phyloP scores from a whole-genome alignment of 2,797 vertebrate genomes.

The Gadopsis bispinosus region DNA sequence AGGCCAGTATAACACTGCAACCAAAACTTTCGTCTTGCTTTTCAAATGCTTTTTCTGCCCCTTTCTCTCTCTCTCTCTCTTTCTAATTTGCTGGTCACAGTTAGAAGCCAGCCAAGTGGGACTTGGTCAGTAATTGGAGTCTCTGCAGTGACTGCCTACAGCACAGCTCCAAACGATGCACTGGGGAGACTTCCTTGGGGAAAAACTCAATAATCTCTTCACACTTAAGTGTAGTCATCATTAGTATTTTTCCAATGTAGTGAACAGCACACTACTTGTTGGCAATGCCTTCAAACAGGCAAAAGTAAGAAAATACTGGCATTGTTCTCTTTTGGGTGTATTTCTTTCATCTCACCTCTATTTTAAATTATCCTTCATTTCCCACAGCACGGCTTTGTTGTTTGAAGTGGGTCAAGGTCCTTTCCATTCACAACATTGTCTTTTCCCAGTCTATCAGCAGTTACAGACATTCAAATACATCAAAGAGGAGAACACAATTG shows the following conservation, averaged over 20 bases:
- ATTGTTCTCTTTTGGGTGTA: conserved; percentile 50
- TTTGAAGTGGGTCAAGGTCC: conserved; percentile 76
- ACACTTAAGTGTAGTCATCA: conserved; percentile 80
- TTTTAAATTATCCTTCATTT: conserved; percentile 66
- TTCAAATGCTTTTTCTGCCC: conserved; percentile 57
- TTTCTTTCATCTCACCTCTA: conserved; percentile 63
- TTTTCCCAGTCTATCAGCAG: conserved; percentile 54
- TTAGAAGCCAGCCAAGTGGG: conserved; percentile 82
- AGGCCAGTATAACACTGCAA: conserved; percentile 51
- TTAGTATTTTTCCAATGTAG: conserved; percentile 78
- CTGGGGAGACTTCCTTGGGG: conserved; percentile 73
- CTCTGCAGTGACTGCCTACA: conserved; percentile 81
- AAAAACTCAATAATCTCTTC: conserved; percentile 83
- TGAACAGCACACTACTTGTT: conserved; percentile 73
- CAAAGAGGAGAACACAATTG: conserved; percentile 24
- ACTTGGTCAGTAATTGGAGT: conserved; percentile 85
- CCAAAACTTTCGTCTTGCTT: conserved; percentile 59
- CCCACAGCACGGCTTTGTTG: conserved; percentile 64
- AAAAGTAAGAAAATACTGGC: conserved; percentile 32
- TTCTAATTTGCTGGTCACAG: conserved; percentile 83
- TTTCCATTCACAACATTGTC: conserved; percentile 57
- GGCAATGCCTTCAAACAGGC: conserved; percentile 53
- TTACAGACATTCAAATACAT: conserved; percentile 39
- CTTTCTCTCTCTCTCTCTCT: conserved; percentile 56
- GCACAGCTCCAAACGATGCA: conserved; percentile 80